Evolutionary conservation across 2,888 invertebrate species (phyloP), one percentile per base, ranked within the genome.

Genomic region (Drosophila putrida): DNA sequence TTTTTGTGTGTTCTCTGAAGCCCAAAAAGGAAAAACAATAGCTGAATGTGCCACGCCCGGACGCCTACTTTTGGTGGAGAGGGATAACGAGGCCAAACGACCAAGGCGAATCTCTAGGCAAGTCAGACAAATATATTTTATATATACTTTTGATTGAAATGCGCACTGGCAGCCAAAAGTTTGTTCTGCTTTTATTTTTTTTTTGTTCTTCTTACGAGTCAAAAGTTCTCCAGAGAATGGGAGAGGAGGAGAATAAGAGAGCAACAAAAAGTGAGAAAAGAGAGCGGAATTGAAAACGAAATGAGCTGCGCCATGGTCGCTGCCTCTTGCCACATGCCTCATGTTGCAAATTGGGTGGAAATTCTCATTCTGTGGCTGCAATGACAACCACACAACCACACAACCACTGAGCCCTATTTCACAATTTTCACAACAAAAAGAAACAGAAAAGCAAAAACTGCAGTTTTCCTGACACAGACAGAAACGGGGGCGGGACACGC

Each of bases 71-170:
- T n/a, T 31, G 13, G 43, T 55, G 46, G 0, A 4, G 39, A n/a
- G 25, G 51, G 20, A 47, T 60, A 74, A 74, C 76, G 60, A 74
- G 74, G 74, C 74, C 76, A 72, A 66, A 35, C 47, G 25, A 62
- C 60, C 72, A 57, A 63, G 61, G 47, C 68, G 27, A 72, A 57
- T 67, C 46, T 55, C 57, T 50, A 44, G 20, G 28, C 50, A 53
- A 58, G 39, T 27, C 51, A 36, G 28, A 31, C 28, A 71, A 59
- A 25, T 33, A 61, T 33, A 57, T 13, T 28, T 9, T 55, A 54
- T 58, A 53, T 38, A 62, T 59, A 72, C 64, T 78, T 75, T 60
- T 78, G 77, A 78, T 79, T 78, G 76, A 77, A 76, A 74, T 66
- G 68, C 80, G 65, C 69, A 46, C 53, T 28, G 61, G 63, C 67